Evolutionary conservation across 2,797 vertebrate species (phyloP).

Genomic region (Galago senegalensis): DNA sequence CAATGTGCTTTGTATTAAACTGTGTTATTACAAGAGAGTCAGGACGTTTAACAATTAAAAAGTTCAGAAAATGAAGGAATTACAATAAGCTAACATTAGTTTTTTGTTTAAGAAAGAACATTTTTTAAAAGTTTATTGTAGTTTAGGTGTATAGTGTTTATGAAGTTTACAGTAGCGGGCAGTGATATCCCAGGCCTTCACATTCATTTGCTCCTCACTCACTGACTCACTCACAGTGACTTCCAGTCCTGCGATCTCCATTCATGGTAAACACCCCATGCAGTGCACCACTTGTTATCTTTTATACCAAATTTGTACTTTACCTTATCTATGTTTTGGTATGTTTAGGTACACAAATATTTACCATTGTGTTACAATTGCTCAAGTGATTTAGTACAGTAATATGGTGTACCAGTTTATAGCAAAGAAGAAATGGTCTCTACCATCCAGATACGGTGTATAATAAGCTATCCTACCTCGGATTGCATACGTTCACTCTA

Average conservation of each 20-base stretch:
- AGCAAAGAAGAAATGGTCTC: not conserved
- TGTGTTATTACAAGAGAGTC: not conserved
- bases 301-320: not conserved
- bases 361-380: not conserved
- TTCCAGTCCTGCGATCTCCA: not conserved
- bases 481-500: not conserved
- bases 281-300: not conserved
- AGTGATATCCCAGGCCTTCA: not conserved
- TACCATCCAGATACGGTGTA: too few species aligned
- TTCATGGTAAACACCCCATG: not conserved
- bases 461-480: not conserved
- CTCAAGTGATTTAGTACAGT: not conserved
- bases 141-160: not conserved
- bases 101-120: not conserved
- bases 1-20: not conserved
- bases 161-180: not conserved
- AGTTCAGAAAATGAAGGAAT: not conserved
- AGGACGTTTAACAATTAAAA: not conserved
- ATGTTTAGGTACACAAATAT: not conserved
- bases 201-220: not conserved
- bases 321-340: not conserved
- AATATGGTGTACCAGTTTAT: not conserved
- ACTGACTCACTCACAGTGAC: not conserved
- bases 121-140: not conserved
- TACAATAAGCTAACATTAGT: not conserved